Evolutionary conservation across 2,888 invertebrate species (phyloP).

Genomic region (Epinotia brunnichana): DNA sequence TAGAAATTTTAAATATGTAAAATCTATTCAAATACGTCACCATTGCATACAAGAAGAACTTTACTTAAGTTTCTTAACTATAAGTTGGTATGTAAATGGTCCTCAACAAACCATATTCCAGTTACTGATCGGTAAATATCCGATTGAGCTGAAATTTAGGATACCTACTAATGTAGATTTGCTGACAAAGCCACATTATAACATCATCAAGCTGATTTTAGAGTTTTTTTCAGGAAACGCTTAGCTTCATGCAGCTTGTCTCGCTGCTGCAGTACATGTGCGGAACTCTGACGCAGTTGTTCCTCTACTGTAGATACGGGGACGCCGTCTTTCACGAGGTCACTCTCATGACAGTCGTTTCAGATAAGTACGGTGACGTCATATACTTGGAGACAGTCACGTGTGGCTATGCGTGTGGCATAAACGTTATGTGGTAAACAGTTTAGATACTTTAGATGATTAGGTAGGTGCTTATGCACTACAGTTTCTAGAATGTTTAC

Average conservation of each 20-base stretch:
- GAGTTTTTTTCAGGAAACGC: conserved; percentile 57
- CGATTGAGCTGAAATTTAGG: no score
- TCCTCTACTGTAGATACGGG: conserved; percentile 69
- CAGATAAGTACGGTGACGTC: conserved; percentile 32
- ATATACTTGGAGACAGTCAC: conserved; percentile 14
- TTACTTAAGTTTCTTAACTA: no score
- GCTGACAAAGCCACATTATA: no score
- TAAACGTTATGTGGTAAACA: neutral
- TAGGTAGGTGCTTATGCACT: neutral
- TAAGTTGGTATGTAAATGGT: no score
- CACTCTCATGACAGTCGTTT: conserved; percentile 9
- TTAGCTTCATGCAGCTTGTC: conserved; percentile 62
- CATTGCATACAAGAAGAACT: no score
- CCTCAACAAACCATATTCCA: no score
- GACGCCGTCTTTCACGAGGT: conserved; percentile 65
- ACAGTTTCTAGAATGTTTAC: neutral
- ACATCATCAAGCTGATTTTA: no score
- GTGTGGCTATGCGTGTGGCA: conserved; percentile 6
- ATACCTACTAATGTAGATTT: no score
- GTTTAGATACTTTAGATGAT: neutral
- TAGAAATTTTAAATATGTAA: no score
- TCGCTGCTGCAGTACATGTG: conserved; percentile 67
- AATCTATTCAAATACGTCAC: no score
- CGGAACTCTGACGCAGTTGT: conserved; percentile 66
- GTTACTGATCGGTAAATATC: no score